Evolutionary conservation across 2,797 vertebrate genomes (phyloP).

Genomic region (Mormyrops attenuatus): DNA sequence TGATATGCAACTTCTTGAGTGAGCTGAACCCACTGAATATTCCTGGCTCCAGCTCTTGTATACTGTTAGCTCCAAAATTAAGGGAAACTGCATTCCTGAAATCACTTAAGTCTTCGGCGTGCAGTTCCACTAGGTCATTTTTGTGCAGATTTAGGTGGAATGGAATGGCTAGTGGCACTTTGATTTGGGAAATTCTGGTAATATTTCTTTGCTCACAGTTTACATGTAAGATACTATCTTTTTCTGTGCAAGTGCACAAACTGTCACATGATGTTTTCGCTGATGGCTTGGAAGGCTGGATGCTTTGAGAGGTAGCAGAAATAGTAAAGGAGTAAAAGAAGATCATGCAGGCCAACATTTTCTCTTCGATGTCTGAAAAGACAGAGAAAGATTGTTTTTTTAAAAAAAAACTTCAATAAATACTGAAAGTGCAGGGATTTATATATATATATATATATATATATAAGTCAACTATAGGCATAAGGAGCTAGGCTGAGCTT

Average conservation of each 20-base stretch:
- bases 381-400: constrained; percentile 28
- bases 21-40: constrained; percentile 81
- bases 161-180: constrained; percentile 75
- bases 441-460: neutral
- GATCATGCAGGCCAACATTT: constrained; percentile 79
- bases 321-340: constrained; percentile 66
- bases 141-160: constrained; percentile 92
- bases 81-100: constrained; percentile 81
- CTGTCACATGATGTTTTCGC: constrained; percentile 73
- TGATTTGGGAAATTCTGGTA: constrained; percentile 81
- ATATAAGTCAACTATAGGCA: neutral
- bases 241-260: constrained; percentile 84
- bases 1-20: constrained; percentile 93
- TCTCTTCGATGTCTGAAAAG: constrained; percentile 54
- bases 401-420: neutral
- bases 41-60: constrained; percentile 88
- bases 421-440: neutral
- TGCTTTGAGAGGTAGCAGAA: constrained; percentile 59
- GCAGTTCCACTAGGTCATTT: constrained; percentile 80
- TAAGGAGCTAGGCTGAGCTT: neutral
- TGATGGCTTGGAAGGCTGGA: constrained; percentile 60
- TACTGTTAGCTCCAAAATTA: constrained; percentile 93
- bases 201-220: constrained; percentile 89
- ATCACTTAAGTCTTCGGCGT: constrained; percentile 77
- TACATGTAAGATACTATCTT: constrained; percentile 79